Conservation (phyloP, 2,888 invertebrate genomes). For the Ormia ochracea region DNA sequence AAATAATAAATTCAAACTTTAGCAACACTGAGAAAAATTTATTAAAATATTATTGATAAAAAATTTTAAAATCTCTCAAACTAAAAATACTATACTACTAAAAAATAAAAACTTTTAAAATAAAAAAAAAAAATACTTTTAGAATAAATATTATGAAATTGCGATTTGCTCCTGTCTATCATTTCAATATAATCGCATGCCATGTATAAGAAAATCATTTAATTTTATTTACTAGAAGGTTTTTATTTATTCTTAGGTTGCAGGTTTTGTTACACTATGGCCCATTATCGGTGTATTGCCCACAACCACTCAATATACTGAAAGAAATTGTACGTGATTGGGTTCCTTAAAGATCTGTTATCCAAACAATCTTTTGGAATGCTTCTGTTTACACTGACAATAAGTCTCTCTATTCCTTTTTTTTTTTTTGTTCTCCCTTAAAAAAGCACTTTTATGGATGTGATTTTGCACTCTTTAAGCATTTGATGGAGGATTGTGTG, state of each 20-base stretch:
- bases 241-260: conserved; percentile 26
- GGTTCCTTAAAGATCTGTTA: conserved; percentile 58
- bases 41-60: too few species aligned
- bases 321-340: conserved; percentile 55
- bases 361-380: conserved; percentile 55
- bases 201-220: conserved; percentile 21
- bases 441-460: conserved; percentile 26
- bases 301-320: conserved; percentile 32
- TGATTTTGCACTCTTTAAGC: background rate
- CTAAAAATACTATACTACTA: too few species aligned
- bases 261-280: conserved; percentile 1
- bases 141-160: too few species aligned
- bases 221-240: too few species aligned
- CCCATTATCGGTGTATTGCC: conserved; percentile 12
- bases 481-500: background rate
- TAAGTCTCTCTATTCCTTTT: conserved; percentile 47
- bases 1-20: too few species aligned
- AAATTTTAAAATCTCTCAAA: too few species aligned
- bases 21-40: too few species aligned
- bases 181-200: background rate
- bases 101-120: too few species aligned
- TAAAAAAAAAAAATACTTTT: too few species aligned
- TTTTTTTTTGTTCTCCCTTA: background rate
- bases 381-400: conserved; percentile 39
- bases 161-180: too few species aligned